Base-by-base conservation (phyloP, 2,888 invertebrate species). In the Caenorhabditis sulstoni region DNA sequence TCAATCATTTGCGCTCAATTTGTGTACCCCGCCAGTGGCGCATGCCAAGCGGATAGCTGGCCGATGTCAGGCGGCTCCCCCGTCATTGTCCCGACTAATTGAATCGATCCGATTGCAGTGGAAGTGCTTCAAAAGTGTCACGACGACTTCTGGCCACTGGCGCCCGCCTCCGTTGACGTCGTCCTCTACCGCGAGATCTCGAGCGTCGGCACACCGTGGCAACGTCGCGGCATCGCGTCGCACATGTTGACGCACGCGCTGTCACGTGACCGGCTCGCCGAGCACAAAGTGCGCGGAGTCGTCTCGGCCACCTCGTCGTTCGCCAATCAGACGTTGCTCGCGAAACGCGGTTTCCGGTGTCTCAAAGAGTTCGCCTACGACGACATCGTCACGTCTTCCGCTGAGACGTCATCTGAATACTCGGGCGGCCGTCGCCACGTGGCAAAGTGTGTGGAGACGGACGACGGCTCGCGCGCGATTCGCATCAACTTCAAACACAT, bases 171-270 rank as follows among this genome's bases (percentile, higher is more conserved):
- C 39, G 37, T 77, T 2, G 16, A 64, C 20, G 23, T 23, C 11
- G 77, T 77, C 0, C 11, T 77, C 35, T 71, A 77, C 37, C 52
- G 77, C 22, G 77, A 77, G 45, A 47, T 77, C 5, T 77, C 77
- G 1, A 71, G 65, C 22, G 77, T 77, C 11, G 70, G 59, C 12
- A 37, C 44, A 14, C 70, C 35, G 20, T 77, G 59, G 59, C 77
- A 77, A 61, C 41, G 70, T 18, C 50, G 71, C 39, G 77, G 77
- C 35, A 77, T 77, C n/a, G 77, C 77, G 0, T 49, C 70, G 14
- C 52, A 50, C 47, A 50, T 77, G 65, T 20, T 71, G 0, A 20
- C 18, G 0, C 39, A 71, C 16, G 41, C 35, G n/a, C 0, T 65
- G 16, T 29, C 23, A 9, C 8, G 12, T 0, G 53, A 52, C 1